Percentiles rank a stretch among this genome's conserved stretches.
Conservation (phyloP, 2,888 invertebrate species). For the Netelia melanura region DNA sequence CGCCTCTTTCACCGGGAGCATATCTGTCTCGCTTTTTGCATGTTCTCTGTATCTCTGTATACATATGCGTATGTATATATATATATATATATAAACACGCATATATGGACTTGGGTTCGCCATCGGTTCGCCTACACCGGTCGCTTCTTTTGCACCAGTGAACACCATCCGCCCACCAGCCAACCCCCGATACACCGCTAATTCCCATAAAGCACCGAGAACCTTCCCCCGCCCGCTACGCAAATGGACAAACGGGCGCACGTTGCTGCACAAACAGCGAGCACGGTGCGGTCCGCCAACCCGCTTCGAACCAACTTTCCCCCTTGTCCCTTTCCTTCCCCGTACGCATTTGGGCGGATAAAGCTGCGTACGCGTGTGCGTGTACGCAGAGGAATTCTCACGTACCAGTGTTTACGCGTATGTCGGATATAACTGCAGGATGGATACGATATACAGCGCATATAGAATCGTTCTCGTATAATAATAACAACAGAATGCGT, state of each 20-base stretch:
- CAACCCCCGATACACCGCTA: conserved; percentile 84
- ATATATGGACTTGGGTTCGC: conserved; percentile 36
- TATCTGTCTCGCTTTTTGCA: conserved; percentile 53
- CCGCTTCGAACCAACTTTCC: conserved; percentile 69
- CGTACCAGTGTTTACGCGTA: conserved; percentile 51
- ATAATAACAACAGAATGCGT: conserved; percentile 75
- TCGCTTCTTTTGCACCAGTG: conserved; percentile 79
- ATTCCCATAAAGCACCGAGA: conserved; percentile 83
- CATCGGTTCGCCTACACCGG: conserved; percentile 66
- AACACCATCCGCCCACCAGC: conserved; percentile 80
- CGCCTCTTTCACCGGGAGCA: conserved; percentile 45
- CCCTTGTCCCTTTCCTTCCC: conserved; percentile 54
- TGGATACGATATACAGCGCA: conserved; percentile 18
- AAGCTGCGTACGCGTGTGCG: conserved; percentile 33
- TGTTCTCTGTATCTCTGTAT: conserved; percentile 17
- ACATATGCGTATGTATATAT: conserved; percentile 1
- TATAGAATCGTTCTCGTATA: conserved; percentile 67
- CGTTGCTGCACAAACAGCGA: conserved; percentile 74
- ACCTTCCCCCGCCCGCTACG: conserved; percentile 75
- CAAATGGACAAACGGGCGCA: conserved; percentile 83
- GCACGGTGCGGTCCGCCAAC: conserved; percentile 69
- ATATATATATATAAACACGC: background rate
- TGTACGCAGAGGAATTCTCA: background rate
- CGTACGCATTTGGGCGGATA: conserved; percentile 19
- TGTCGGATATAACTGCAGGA: conserved; percentile 44